Base-by-base conservation (phyloP, 2,113 vertebrate genomes). In the Condylura cristata region DNA sequence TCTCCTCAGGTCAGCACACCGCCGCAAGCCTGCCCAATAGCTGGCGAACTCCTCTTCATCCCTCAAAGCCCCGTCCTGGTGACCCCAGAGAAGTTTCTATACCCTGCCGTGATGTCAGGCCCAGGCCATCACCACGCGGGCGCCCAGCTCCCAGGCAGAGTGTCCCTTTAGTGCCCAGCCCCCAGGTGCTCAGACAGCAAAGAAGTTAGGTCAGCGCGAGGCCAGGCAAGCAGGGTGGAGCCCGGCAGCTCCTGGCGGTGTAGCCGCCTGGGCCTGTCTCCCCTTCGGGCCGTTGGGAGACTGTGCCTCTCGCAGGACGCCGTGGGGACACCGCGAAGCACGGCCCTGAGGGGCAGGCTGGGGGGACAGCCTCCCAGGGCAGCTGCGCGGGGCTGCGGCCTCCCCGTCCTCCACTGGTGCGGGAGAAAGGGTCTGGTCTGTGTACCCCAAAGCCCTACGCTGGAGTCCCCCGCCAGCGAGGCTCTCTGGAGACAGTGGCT, bases 361-460 rank as follows among this genome's bases (percentile, higher is more conserved):
- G 34, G 3, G 0, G 13, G 2, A 10, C 80, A 37, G 48, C 41
- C 60, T n/a, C 2, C 65, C 7, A 28, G 72, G 51, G 48, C 3
- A 14, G 82, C 17, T 6, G 8, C 44, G 44, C 44, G 44, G 44
- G 44, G 44, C 44, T 10, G 32, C 22, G 32, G 14, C 61, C 46
- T 71, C 8, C 70, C 16, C 48, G 20, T 18, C 24, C 85, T 37
- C 24, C 30, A 0, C 22, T 30, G 26, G 41, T n/a, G 8, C 65
- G 51, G 41, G 51, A 60, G 61, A 22, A 37, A 24, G 20, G 34
- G 53, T 5, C 37, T 32, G 28, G n/a, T 84, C 56, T 12, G 2
- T 2, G 3, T 22, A 32, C 2, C 34, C 5, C 7, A 13, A 11
- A 24, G 12, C 2, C 28, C 1, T 8, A 6, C 18, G 10, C 1